phyloP scores from a whole-genome alignment of 2,888 invertebrate genomes.

The Ptilodon capucinus region DNA sequence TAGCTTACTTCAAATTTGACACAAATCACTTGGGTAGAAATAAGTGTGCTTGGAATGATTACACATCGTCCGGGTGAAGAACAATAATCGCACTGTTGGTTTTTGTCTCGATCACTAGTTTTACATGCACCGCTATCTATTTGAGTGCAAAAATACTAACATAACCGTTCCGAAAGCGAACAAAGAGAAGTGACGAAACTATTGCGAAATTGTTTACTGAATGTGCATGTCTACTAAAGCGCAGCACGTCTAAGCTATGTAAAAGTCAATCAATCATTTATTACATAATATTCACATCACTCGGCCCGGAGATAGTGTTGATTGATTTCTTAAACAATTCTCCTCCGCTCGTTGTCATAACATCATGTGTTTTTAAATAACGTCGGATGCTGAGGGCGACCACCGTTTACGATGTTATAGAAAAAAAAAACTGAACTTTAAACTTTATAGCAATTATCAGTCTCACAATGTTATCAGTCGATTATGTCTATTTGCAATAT shows the following conservation, averaged over 20 bases:
- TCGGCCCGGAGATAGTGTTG: neutral
- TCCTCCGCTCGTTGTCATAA: neutral
- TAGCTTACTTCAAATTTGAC: no score
- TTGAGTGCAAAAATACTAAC: neutral
- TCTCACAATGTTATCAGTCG: neutral
- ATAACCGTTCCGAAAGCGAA: neutral
- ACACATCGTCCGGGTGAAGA: no score
- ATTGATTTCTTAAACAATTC: conserved; percentile 1
- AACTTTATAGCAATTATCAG: neutral
- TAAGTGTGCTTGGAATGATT: no score
- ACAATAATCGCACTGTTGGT: neutral
- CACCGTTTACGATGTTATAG: neutral
- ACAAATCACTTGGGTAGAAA: neutral
- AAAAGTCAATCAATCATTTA: conserved; percentile 1
- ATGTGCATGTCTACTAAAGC: conserved; percentile 1
- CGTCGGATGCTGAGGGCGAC: neutral
- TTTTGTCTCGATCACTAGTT: neutral
- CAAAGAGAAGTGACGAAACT: neutral
- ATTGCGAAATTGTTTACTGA: neutral
- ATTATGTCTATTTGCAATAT: neutral
- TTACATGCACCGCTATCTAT: neutral
- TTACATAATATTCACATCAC: conserved; percentile 1
- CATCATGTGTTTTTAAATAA: neutral
- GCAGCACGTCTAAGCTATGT: neutral
- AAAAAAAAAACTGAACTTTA: neutral